Percentiles rank a stretch among this genome's conserved stretches.
Evolutionary conservation across 2,113 vertebrate species (phyloP).

Genomic region (Prionailurus viverrinus): DNA sequence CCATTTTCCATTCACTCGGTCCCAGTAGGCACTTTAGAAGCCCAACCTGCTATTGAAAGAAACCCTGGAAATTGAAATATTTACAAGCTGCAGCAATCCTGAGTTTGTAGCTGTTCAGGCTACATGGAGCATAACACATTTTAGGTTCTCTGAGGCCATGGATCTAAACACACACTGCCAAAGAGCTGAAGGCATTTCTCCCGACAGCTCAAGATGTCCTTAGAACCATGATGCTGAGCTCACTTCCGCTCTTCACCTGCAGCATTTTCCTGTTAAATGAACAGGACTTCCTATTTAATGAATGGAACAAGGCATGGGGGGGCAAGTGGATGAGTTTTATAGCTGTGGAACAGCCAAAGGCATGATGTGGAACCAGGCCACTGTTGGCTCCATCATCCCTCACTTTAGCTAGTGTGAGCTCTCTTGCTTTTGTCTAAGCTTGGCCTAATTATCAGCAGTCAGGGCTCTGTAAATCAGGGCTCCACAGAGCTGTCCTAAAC

Average conservation of each 20-base stretch:
- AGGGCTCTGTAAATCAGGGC: slow-evolving; percentile 84
- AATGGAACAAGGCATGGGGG: not conserved
- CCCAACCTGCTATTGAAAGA: slow-evolving; percentile 47
- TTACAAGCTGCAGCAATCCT: not conserved
- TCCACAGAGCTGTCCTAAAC: slow-evolving; percentile 81
- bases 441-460: slow-evolving; percentile 82
- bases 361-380: slow-evolving; percentile 60
- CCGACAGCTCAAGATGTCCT: not conserved
- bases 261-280: not conserved
- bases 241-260: slow-evolving; percentile 1
- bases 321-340: slow-evolving; percentile 14
- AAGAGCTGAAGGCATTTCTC: not conserved
- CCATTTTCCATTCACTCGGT: not conserved
- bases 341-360: not conserved
- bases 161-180: not conserved
- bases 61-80: slow-evolving; percentile 25
- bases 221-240: slow-evolving; percentile 56
- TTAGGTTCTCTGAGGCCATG: not conserved
- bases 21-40: not conserved
- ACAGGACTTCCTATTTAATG: too few species aligned
- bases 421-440: slow-evolving; percentile 81
- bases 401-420: slow-evolving; percentile 69
- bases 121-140: not conserved
- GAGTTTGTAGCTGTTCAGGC: not conserved
- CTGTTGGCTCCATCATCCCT: slow-evolving; percentile 75